Base-by-base conservation (phyloP, 64 coral and sea anemone species). In the Stichodactyla mertensii region DNA sequence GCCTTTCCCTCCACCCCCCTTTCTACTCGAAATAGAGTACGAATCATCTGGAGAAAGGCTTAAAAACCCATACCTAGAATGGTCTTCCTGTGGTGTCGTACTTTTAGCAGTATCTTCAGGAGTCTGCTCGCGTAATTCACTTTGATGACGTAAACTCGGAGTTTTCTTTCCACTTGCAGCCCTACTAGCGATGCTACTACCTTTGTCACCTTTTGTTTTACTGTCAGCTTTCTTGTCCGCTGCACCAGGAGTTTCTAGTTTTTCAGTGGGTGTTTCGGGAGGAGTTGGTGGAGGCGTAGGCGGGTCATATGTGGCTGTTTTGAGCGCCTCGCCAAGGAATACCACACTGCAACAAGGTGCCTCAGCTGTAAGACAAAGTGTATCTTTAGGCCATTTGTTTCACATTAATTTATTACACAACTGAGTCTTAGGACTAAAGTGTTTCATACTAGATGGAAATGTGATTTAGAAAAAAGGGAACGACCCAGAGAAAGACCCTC, bases 271-370 rank as follows among this genome's bases (percentile, higher is more conserved):
- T 26, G 64, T 22, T 14, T 90, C 85, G 15, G 77, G 51, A 79
- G 56, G 19, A 58, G 86, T 13, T 77, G 88, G 58, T 67, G 82
- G 82, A 13, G 62, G 54, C 10, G 85, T 55, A 28, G 18, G 57
- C 45, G 84, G 89, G 67, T 92, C 84, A 80, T 89, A 95, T 16
- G 83, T 52, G 28, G 74, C 91, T 52, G 91, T 95, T 70, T 87
- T 92, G 12, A 95, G 82, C 12, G 91, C 23, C 59, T 90, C 87
- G 2, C 91, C 94, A 6, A 66, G 80, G 51, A 95, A 78, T 18
- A 89, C 86, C 51, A 95, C 31, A 36, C 84, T 92, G 64, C 94
- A 95, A 78, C 59, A 92, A 19, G 94, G 91, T 16, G 85, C 70
- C 18, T 92, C 87, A 81, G 94, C 94, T 95, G 61, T 2, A 91